These are phyloP conservation scores for Lobophora halterata DNA, from an alignment of 2,888 invertebrate genomes.

Conservation along the genomic window DNA sequence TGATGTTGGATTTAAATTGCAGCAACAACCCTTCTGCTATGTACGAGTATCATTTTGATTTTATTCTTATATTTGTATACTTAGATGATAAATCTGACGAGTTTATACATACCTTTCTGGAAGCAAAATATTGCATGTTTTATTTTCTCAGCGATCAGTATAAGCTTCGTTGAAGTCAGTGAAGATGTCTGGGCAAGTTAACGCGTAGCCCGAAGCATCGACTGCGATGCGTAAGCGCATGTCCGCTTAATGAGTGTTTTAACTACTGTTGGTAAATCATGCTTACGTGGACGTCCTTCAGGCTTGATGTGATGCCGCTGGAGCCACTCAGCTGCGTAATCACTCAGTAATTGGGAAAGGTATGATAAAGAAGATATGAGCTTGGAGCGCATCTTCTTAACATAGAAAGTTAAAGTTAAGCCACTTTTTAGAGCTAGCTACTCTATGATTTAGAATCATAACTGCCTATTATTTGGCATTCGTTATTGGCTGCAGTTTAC, in stretches of 20 bases:
- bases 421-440: conserved; percentile 10
- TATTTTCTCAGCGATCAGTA: conserved; percentile 23
- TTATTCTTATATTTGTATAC: no score
- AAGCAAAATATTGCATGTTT: conserved; percentile 17
- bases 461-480: no score
- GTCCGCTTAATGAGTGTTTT: conserved; percentile 68
- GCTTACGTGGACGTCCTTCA: conserved; percentile 41
- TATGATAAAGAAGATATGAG: background rate
- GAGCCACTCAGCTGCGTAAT: conserved; percentile 38
- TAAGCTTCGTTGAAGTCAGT: conserved; percentile 34
- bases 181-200: conserved; percentile 58
- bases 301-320: conserved; percentile 36
- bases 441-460: no score
- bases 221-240: no score
- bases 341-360: conserved; percentile 29
- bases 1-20: no score
- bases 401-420: conserved; percentile 1
- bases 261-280: conserved; percentile 73
- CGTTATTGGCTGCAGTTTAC: no score
- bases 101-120: conserved; percentile 20
- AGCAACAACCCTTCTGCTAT: no score
- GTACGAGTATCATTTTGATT: no score
- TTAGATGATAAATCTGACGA: conserved; percentile 26
- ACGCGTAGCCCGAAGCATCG: conserved; percentile 53
- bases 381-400: conserved; percentile 1